Evolutionary conservation across 30 jellyfish, hydroid and myxozoan species (phyloP).

Genomic region (Pseudorhiza aurosa): DNA sequence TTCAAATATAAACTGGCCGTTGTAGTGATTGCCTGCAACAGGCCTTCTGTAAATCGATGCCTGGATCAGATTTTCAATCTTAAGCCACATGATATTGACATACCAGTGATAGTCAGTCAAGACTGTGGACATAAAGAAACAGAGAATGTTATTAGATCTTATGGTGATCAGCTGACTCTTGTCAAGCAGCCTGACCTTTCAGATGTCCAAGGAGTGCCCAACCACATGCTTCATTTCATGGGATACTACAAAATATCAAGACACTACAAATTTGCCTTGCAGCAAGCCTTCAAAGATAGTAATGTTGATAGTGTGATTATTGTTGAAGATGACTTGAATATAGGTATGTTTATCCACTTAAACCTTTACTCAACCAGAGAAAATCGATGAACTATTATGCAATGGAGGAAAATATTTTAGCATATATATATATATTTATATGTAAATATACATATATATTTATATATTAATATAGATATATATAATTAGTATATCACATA

Average conservation of each 20-base stretch:
- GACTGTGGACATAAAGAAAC: constrained; percentile 96
- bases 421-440: too few relatives aligned
- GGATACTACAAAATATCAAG: constrained; percentile 97
- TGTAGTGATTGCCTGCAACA: constrained; percentile 93
- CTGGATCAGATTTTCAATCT: constrained; percentile 74
- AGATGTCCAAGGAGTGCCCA: constrained; percentile 81
- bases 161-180: constrained; percentile 79
- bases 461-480: too few relatives aligned
- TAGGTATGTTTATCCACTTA: constrained; percentile 86
- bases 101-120: constrained; percentile 96
- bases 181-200: constrained; percentile 94
- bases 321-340: constrained; percentile 96
- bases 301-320: constrained; percentile 89
- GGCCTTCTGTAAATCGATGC: constrained; percentile 96
- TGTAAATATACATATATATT: too few relatives aligned
- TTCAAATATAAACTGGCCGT: constrained; percentile 57
- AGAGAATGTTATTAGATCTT: constrained; percentile 81
- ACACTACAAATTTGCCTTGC: constrained; percentile 88
- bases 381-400: too few relatives aligned
- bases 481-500: too few relatives aligned
- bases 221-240: constrained; percentile 77
- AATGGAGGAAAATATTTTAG: too few relatives aligned
- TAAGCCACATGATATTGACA: constrained; percentile 69
- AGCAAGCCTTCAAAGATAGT: constrained; percentile 69
- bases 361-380: too few relatives aligned